Conservation (phyloP, 2,113 vertebrate genomes). For the Toxostoma redivivum region DNA sequence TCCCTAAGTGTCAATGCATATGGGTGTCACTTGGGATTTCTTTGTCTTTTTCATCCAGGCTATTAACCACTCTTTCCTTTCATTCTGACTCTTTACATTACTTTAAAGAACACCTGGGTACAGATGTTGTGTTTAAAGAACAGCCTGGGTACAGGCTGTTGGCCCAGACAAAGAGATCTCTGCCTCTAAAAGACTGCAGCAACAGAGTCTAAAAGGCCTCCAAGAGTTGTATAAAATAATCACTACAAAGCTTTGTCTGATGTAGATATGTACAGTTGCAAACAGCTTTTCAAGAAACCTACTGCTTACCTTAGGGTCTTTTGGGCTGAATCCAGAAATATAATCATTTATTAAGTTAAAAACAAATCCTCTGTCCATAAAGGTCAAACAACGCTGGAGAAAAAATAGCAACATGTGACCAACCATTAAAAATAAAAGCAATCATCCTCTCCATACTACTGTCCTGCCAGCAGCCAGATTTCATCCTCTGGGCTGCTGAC, state of each 20-base stretch:
- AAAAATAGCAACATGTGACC: not conserved
- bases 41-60: not conserved
- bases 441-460: not conserved
- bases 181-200: not conserved
- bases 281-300: not conserved
- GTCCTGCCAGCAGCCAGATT: not conserved
- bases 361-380: constrained; percentile 95
- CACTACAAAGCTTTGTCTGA: not conserved
- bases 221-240: not conserved
- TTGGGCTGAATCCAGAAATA: constrained; percentile 89
- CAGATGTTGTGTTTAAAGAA: not conserved
- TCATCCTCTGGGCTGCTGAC: not conserved
- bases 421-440: not conserved
- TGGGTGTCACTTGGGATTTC: not conserved
- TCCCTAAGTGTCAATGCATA: not conserved
- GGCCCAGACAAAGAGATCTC: not conserved
- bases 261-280: fast-evolving
- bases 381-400: constrained; percentile 88
- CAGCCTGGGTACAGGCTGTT: not conserved
- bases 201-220: not conserved
- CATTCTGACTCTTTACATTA: not conserved
- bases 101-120: not conserved
- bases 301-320: constrained; percentile 91
- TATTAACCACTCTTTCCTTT: not conserved
- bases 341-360: constrained; percentile 95